Evolutionary conservation across 1,140 invertebrate species (phyloP), one percentile per base, ranked within the genome.

Genomic region (Pachyrhynchus sulphureomaculatus): DNA sequence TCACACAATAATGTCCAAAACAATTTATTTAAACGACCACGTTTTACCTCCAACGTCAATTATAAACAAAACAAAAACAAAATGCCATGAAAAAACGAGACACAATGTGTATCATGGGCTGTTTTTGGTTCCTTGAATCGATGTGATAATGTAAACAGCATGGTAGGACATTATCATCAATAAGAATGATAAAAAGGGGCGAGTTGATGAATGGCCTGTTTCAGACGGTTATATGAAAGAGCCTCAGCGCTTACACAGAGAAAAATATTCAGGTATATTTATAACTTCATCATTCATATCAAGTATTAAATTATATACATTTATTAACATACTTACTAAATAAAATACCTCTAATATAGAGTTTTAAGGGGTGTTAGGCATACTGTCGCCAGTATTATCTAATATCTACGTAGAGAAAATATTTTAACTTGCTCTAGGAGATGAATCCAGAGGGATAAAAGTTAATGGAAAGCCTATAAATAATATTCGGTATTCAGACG

Each of bases 61-160:
- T 29, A 29, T 9, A 29, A 29, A 10, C 21, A 54, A 32, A 26
- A 13, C 13, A 10, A 13, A 44, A 26, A 24, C 45, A 17, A 20
- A 21, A 17, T 17, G 29, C 33, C 20, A 15, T 23, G 1, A 52
- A 58, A 51, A 60, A 60, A 39, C n/a, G 20, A 44, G 21, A 15
- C 8, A 44, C 13, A 51, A 60, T 60, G 57, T 60, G 57, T 60
- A 51, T 60, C 57, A 42, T 44, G 23, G 48, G 57, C 52, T 42
- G 48, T 51, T 60, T 60, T 26, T 47, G 55, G 57, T 60, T 60
- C 57, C 57, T 52, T 60, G 57, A 60, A 60, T 60, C 29, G 47
- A 23, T 52, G 37, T 44, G 47, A 33, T 60, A 60, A 60, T 60
- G 57, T 60, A 60, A 60, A 60, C 57, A 60, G 45, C 57, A 24